These are phyloP conservation scores for Theristicus caerulescens DNA, from an alignment of 2,113 vertebrate species.

Conservation along the genomic window DNA sequence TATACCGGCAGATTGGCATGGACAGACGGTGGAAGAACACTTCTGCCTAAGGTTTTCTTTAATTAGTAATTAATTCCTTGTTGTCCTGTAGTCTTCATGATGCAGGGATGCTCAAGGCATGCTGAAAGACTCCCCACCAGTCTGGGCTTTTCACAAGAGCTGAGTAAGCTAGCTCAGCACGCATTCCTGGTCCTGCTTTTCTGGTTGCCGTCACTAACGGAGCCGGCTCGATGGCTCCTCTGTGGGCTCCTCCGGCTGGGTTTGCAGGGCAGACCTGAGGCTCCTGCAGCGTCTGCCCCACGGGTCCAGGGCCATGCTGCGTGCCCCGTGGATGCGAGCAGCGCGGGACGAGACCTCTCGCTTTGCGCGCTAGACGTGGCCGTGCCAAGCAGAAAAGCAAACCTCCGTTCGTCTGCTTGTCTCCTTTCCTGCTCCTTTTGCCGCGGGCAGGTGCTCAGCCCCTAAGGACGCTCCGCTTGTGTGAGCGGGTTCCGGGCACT, in stretches of 20 bases:
- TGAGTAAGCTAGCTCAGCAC: background rate
- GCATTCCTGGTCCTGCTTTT: background rate
- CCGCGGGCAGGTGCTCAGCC: background rate
- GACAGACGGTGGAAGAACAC: background rate
- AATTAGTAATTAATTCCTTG: background rate
- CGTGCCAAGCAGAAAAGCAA: background rate
- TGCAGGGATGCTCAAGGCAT: background rate
- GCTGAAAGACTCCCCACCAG: background rate
- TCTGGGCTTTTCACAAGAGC: background rate
- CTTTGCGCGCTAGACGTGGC: background rate
- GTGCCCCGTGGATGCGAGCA: background rate
- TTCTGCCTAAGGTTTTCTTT: background rate
- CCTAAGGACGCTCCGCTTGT: background rate
- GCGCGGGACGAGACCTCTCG: no score
- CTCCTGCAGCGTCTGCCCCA: background rate
- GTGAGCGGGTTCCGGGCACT: rapidly evolving
- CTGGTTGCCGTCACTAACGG: rapidly evolving
- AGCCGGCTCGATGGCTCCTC: background rate
- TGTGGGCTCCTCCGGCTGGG: no score
- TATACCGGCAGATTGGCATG: background rate
- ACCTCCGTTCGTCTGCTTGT: rapidly evolving
- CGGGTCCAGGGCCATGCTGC: rapidly evolving
- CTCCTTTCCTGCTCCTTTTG: background rate
- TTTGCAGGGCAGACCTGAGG: background rate
- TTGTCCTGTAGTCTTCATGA: rapidly evolving